A percentile compares a stretch with the other conserved stretches of the same genome.
These are phyloP conservation scores for Lampris incognitus DNA, from an alignment of 2,113 vertebrate genomes.

Conservation along the genomic window DNA sequence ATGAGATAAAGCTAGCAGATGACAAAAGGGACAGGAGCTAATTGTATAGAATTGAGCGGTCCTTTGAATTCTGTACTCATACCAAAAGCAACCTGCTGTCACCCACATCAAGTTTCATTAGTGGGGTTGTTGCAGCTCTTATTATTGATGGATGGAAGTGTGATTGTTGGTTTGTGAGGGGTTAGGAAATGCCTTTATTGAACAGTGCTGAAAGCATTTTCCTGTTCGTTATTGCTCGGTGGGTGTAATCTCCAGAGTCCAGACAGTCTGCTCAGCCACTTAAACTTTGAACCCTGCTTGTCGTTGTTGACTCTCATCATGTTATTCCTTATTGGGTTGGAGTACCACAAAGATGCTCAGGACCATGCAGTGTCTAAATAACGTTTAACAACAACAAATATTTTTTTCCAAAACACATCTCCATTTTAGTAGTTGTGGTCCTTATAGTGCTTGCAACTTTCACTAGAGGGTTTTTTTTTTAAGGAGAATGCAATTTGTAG, in stretches of 20 bases:
- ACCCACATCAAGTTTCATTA: background rate
- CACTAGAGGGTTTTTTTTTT: background rate
- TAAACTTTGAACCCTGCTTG: constrained; percentile 24
- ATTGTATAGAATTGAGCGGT: background rate
- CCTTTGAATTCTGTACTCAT: background rate
- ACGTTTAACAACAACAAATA: too few relatives aligned
- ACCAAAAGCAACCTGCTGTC: background rate
- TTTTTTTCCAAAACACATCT: background rate
- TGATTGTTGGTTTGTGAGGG: background rate
- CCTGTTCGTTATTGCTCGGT: background rate
- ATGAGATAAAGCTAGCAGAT: constrained; percentile 1
- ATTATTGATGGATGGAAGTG: constrained; percentile 2
- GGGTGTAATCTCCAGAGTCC: constrained; percentile 6
- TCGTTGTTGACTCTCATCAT: background rate
- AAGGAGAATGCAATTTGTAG: background rate
- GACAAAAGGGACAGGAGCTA: background rate
- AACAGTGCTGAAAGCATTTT: constrained; percentile 30
- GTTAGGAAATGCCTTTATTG: constrained; percentile 7
- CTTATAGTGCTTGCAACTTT: background rate
- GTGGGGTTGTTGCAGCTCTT: background rate
- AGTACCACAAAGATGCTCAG: constrained; percentile 7
- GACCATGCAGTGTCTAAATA: background rate
- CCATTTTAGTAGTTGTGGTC: background rate
- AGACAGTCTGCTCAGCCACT: constrained; percentile 22
- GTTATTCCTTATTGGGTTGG: background rate